Conservation (phyloP, 2,113 vertebrate genomes). For the Neomonachus schauinslandi region DNA sequence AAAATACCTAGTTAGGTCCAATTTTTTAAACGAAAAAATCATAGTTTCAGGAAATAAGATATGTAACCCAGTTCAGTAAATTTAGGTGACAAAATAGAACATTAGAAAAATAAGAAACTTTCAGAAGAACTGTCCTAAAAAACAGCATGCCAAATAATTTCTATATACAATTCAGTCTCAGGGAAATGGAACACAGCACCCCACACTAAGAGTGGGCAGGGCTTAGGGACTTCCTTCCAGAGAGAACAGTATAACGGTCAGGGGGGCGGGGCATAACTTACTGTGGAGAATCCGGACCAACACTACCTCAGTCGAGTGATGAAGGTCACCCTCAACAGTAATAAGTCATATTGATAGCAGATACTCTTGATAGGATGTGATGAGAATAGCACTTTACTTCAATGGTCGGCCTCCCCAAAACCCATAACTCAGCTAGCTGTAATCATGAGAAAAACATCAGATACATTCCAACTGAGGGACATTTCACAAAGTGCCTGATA, state of each 20-base stretch:
- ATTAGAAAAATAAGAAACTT: not conserved
- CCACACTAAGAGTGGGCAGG: too few relatives aligned
- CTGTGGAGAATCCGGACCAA: not conserved
- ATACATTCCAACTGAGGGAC: not conserved
- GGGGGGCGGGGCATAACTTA: not conserved
- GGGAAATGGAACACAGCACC: not conserved
- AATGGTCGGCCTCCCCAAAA: not conserved
- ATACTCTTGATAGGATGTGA: not conserved
- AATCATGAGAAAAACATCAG: not conserved
- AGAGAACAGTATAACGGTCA: not conserved
- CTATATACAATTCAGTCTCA: not conserved
- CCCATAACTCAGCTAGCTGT: not conserved
- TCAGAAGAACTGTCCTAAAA: not conserved
- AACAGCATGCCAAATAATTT: not conserved
- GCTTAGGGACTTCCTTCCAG: not conserved
- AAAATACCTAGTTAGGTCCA: not conserved
- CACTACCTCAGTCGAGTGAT: not conserved
- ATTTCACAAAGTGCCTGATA: not conserved
- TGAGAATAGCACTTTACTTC: not conserved
- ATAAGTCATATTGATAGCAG: not conserved
- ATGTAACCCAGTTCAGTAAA: not conserved
- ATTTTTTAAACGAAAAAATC: slow-evolving; percentile 28
- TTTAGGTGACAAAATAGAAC: slow-evolving; percentile 31
- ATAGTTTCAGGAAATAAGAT: slow-evolving; percentile 17
- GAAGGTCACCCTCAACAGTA: not conserved